Evolutionary conservation across 2,888 invertebrate species (phyloP).

Genomic region (Synanthedon tipuliformis): DNA sequence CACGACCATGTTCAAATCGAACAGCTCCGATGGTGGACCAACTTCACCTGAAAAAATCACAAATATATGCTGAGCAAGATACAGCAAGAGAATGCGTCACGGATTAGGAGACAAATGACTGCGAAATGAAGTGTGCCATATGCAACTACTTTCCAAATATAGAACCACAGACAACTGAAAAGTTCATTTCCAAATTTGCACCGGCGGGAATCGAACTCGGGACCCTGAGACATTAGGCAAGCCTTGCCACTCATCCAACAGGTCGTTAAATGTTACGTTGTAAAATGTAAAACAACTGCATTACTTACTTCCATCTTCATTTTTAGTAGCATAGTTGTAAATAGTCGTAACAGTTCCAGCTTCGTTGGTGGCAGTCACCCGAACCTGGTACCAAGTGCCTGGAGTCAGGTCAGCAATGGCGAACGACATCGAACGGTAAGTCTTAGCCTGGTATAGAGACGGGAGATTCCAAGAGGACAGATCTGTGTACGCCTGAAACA

Average conservation of each 20-base stretch:
- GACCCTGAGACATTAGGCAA: no score
- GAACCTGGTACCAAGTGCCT: constrained; percentile 73
- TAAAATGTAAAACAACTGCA: no score
- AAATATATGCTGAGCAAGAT: background rate
- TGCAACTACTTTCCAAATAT: no score
- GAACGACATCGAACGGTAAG: constrained; percentile 38
- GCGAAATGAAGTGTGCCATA: no score
- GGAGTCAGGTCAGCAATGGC: constrained; percentile 65
- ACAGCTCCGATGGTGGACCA: constrained; percentile 53
- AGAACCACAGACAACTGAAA: no score
- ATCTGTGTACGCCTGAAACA: constrained; percentile 19
- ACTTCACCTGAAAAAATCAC: constrained; percentile 43
- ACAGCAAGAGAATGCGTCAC: background rate
- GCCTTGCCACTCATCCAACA: no score
- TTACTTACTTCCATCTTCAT: constrained; percentile 70
- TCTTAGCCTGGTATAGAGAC: constrained; percentile 31
- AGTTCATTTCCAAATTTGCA: no score
- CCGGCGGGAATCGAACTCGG: no score
- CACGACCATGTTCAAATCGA: constrained; percentile 58
- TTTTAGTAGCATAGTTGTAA: constrained; percentile 72
- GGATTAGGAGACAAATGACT: no score
- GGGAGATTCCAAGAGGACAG: constrained; percentile 30
- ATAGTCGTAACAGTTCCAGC: constrained; percentile 71
- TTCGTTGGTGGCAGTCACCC: constrained; percentile 72
- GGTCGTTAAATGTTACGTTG: no score